Percentiles rank a stretch among this genome's conserved stretches.
Evolutionary conservation across 2,888 invertebrate species (phyloP).

Genomic region (Standfussiana lucernea): DNA sequence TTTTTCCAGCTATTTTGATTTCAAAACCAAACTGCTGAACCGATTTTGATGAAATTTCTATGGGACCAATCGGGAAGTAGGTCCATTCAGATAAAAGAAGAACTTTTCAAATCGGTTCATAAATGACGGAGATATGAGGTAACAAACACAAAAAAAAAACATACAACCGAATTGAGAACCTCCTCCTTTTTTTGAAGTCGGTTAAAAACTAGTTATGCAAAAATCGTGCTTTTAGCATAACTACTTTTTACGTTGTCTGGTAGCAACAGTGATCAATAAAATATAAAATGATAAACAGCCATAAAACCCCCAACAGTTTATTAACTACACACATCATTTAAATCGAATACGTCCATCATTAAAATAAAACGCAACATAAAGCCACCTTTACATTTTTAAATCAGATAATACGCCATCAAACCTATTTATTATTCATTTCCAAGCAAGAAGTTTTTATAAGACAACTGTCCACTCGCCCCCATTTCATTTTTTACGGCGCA

Average conservation of each 20-base stretch:
- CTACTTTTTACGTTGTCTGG: background rate
- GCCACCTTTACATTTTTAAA: slow-evolving; percentile 77
- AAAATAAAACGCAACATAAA: slow-evolving; percentile 64
- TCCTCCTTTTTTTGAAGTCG: too few species aligned
- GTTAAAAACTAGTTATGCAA: too few species aligned
- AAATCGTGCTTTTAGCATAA: background rate
- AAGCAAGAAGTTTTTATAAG: slow-evolving; percentile 80
- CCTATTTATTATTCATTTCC: slow-evolving; percentile 83
- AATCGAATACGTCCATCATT: slow-evolving; percentile 54
- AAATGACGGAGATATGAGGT: too few species aligned
- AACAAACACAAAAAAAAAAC: too few species aligned
- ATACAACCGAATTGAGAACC: too few species aligned
- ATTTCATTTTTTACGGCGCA: slow-evolving; percentile 81
- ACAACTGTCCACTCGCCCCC: slow-evolving; percentile 89
- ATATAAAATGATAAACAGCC: slow-evolving; percentile 41
- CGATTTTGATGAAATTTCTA: too few species aligned
- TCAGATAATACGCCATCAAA: slow-evolving; percentile 80
- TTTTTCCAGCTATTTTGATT: too few species aligned
- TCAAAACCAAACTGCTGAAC: too few species aligned
- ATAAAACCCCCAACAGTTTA: slow-evolving; percentile 46
- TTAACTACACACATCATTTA: slow-evolving; percentile 57
- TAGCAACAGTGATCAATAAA: slow-evolving; percentile 2
- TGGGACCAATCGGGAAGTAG: too few species aligned
- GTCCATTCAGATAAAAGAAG: too few species aligned
- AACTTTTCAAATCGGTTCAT: too few species aligned